These are phyloP conservation scores for Periophthalmus modestus DNA, from an alignment of 2,113 vertebrate genomes.

Conservation along the genomic window DNA sequence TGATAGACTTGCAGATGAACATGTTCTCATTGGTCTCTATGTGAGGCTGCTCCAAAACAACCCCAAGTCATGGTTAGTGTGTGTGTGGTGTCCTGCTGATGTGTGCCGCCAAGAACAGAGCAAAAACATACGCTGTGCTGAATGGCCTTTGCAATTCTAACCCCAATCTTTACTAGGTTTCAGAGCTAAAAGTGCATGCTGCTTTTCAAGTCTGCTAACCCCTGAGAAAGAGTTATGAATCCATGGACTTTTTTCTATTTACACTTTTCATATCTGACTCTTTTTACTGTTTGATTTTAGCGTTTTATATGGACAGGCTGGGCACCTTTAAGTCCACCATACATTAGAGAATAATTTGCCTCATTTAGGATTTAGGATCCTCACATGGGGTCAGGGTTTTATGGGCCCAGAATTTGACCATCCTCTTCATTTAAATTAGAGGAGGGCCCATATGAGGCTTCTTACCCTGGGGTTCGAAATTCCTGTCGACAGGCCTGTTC, in stretches of 20 bases:
- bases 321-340: no score
- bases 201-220: slow-evolving; percentile 9
- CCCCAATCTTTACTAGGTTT: slow-evolving; percentile 21
- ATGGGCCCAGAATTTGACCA: no score
- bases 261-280: no score
- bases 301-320: not conserved
- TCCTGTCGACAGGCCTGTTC: no score
- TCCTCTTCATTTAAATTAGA: no score
- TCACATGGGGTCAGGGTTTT: no score
- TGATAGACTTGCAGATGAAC: slow-evolving; percentile 98
- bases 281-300: not conserved
- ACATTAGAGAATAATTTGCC: no score
- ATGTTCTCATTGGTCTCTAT: slow-evolving; percentile 96
- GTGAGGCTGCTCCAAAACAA: slow-evolving; percentile 94
- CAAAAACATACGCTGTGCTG: slow-evolving; percentile 42
- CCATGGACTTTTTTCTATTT: not conserved
- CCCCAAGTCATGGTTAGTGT: slow-evolving; percentile 91
- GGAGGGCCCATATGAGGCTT: no score
- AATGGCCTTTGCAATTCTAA: slow-evolving; percentile 14
- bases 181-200: slow-evolving; percentile 44
- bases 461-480: no score
- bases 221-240: not conserved
- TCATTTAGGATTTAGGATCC: no score
- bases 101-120: slow-evolving; percentile 47
- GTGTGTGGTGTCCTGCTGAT: slow-evolving; percentile 66